Evolutionary conservation across 2,797 vertebrate species (phyloP).

Genomic region (Sebastes steindachneri): DNA sequence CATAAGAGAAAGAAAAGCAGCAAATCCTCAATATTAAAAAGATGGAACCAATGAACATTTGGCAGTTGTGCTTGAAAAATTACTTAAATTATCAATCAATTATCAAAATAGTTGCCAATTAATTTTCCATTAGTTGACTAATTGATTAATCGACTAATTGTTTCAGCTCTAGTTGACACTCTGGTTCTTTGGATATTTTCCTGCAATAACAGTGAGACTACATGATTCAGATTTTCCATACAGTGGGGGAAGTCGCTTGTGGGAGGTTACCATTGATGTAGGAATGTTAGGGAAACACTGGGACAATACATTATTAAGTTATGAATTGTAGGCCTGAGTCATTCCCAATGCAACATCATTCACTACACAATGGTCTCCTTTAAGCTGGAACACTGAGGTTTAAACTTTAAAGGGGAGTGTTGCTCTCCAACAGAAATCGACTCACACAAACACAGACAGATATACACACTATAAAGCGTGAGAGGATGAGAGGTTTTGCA

Average conservation of each 20-base stretch:
- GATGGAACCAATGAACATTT: no score
- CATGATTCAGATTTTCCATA: slow-evolving; percentile 19
- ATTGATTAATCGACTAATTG: background rate
- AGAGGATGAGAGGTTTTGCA: slow-evolving; percentile 43
- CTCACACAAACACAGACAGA: slow-evolving; percentile 23
- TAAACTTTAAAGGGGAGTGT: slow-evolving; percentile 28
- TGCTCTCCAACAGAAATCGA: background rate
- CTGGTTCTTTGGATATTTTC: background rate
- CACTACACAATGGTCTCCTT: slow-evolving; percentile 20
- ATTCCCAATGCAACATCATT: slow-evolving; percentile 12
- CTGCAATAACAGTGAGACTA: background rate
- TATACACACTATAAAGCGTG: slow-evolving; percentile 12
- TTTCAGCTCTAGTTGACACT: background rate
- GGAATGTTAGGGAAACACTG: slow-evolving; percentile 20
- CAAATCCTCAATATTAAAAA: background rate
- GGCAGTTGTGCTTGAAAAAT: background rate
- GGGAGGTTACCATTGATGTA: background rate
- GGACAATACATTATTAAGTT: slow-evolving; percentile 15
- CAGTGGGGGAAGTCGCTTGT: background rate
- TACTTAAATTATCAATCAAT: background rate
- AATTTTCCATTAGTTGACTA: background rate
- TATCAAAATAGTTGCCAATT: background rate
- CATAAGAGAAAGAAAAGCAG: background rate
- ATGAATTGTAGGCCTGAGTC: slow-evolving; percentile 17
- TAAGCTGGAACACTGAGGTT: slow-evolving; percentile 4